Base-by-base conservation (phyloP, 2,888 invertebrate species). In the Leptothorax acervorum region DNA sequence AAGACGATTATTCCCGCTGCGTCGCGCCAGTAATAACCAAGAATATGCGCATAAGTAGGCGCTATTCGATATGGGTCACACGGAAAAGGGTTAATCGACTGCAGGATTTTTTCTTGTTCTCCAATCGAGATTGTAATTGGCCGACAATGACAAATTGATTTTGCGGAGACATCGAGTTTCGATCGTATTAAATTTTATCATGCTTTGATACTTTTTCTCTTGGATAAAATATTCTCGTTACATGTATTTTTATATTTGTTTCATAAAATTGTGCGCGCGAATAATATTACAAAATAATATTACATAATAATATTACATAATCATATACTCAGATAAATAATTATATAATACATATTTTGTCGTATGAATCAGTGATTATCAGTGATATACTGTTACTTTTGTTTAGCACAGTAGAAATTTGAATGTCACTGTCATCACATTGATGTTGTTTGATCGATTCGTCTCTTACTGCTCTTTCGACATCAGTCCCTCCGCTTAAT, bases 1-100 rank as follows among this genome's bases (percentile, higher is more conserved):
- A 88, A 90, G 86, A 89, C 87, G 88, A 88, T 88, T 87, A 89
- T 88, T 87, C 88, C 79, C 75, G 76, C 84, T 71, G 75, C 74
- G 76, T 70, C 51, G 60, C 70, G 18, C 76, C 48, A 65, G 57
- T 76, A 60, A 78, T 85, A 84, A 84, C 74, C 81, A 75, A 83
- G 79, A 81, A 62, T 78, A 85, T 70, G 82, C 63, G 35, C 89
- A 84, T 86, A 87, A 89, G 88, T 87, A 89, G 86, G 66, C 75
- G 71, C 78, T 63, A 85, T 86, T 82, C 86, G 81, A 88, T 86
- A 88, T 85, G 74, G 85, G 85, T 88, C 85, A 81, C 39, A 57
- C 23, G 75, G 83, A 86, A 89, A 89, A 84, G 78, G 86, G 78
- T 87, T 87, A 89, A 87, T 89, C 87, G 85, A 83, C 73, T 68